Conservation (phyloP, 2,888 invertebrate genomes). For the Eupithecia insigniata region DNA sequence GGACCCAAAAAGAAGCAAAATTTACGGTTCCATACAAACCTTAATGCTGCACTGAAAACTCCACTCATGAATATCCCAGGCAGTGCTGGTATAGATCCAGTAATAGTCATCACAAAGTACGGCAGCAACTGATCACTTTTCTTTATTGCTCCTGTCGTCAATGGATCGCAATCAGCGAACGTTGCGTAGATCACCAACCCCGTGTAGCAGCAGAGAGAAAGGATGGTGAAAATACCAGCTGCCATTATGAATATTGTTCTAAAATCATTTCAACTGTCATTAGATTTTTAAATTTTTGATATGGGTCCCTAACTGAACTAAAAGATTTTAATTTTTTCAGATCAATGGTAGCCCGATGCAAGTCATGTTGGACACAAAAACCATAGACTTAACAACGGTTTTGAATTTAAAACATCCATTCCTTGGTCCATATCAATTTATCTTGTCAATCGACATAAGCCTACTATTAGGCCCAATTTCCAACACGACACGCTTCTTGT, state of each 20-base stretch:
- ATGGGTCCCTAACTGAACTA: no score
- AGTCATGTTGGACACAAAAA: neutral
- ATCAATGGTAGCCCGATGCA: no score
- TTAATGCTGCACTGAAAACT: conserved; percentile 93
- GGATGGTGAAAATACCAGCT: conserved; percentile 88
- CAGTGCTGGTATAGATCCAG: conserved; percentile 89
- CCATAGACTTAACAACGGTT: neutral
- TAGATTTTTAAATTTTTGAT: no score
- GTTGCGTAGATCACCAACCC: conserved; percentile 94
- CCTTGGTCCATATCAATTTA: neutral
- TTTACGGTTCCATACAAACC: conserved; percentile 73
- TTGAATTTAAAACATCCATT: neutral
- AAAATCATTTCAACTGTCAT: conserved; percentile 48
- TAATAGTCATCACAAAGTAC: conserved; percentile 92
- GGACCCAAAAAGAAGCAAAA: neutral
- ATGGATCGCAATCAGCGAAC: conserved; percentile 93
- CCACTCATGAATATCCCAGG: conserved; percentile 94
- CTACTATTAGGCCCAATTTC: neutral
- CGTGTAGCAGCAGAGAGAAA: conserved; percentile 91
- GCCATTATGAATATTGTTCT: conserved; percentile 91
- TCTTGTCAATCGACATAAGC: neutral
- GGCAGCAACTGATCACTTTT: conserved; percentile 91
- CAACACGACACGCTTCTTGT: neutral
- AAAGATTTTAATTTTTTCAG: no score
- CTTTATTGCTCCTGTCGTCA: conserved; percentile 87